These are phyloP conservation scores for Metallyticus violacea DNA, from an alignment of 2,888 invertebrate species.

Conservation along the genomic window DNA sequence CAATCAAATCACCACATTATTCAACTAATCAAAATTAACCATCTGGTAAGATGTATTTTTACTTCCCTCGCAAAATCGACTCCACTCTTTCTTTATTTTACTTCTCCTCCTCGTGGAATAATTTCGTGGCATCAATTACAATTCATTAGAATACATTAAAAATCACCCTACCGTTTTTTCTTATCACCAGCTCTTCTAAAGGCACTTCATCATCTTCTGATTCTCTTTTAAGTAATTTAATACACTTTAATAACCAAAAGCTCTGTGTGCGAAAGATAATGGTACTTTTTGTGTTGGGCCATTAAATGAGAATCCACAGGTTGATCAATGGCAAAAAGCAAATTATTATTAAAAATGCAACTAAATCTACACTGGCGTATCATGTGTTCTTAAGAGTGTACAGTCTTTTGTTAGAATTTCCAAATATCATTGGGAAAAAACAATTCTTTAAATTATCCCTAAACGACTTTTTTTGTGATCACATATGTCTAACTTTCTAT, in stretches of 20 bases:
- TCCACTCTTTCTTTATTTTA: background rate
- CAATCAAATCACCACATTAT: background rate
- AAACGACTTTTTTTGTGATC: no score
- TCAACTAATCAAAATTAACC: constrained; percentile 2
- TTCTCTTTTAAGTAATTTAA: background rate
- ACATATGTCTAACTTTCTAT: no score
- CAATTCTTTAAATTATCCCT: no score
- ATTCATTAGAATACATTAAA: constrained; percentile 36
- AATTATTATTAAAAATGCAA: background rate
- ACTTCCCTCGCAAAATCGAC: background rate
- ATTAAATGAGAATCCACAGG: background rate
- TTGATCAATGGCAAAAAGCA: background rate
- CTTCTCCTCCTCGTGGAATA: background rate
- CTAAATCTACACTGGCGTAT: background rate
- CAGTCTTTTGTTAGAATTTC: no score
- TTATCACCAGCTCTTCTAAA: background rate
- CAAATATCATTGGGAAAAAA: no score
- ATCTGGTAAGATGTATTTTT: background rate
- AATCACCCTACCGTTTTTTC: background rate
- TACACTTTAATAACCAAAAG: background rate
- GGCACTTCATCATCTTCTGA: background rate
- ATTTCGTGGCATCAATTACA: constrained; percentile 35
- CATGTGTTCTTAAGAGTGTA: no score
- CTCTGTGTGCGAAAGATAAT: background rate
- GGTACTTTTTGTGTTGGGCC: background rate